Base-by-base conservation (phyloP, 2,888 invertebrate species). In the Heliconius erato region DNA sequence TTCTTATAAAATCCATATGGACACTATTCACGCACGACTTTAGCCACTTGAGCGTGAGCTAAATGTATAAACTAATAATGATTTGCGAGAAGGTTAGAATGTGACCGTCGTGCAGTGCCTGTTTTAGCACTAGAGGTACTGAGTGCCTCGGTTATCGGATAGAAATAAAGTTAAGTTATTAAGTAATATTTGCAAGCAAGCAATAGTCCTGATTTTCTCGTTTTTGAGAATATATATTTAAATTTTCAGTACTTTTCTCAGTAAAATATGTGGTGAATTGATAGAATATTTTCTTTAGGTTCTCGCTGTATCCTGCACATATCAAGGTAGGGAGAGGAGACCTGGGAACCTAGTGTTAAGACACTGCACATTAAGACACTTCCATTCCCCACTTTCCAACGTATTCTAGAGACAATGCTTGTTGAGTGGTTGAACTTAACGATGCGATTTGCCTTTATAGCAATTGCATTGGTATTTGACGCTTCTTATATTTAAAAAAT, bases 1-100 rank as follows among this genome's bases (percentile, higher is more conserved):
- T 49, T 72, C 16, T 19, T 44, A 44, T 49, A 16, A 76, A 54
- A 40, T 40, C n/a, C 40, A 76, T 63, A 26, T 63, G 35, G 63
- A 63, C 63, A 26, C 35, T 32, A 76, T 35, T 28, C 76, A 76
- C 35, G 59, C 63, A 63, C 76, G 72, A 26, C 72, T 44, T 26
- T 40, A n/a, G 35, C 59, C 32, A 5, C 40, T 26, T 40, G 40
- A 63, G 63, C 76, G 76, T 76, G 76, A 63, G 63, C 35, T 26
- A 32, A 63, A n/a, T 63, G n/a, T 63, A 63, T 76, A n/a, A n/a
- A 63, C 23, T 63, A 35, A 26, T 76, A 63, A 35, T 63, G 26
- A 26, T 63, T 63, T 40, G 63, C 35, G 40, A 63, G 59, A 76
- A 76, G 76, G 76, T 76, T 63, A 76, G 63, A 59, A 44, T 72